Evolutionary conservation across 2,113 vertebrate species (phyloP).

Genomic region (Phylloscopus whistleri): DNA sequence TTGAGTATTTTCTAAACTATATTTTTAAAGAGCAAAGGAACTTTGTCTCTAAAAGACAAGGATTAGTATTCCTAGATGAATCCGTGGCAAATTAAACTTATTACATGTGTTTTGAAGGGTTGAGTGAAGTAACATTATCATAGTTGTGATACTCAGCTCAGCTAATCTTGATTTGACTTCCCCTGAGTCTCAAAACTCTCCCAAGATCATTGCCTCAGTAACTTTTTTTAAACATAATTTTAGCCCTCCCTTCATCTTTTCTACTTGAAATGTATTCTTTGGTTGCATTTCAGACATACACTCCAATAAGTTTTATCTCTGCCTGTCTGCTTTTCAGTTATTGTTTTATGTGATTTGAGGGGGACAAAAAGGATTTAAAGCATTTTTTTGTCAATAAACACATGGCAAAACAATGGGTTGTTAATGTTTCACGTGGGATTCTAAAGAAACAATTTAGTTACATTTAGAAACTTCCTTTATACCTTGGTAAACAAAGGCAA

Average conservation of each 20-base stretch:
- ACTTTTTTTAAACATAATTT: not conserved
- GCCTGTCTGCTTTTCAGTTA: not conserved
- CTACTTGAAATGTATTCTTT: not conserved
- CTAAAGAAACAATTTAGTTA: slow-evolving; percentile 46
- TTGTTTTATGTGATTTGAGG: not conserved
- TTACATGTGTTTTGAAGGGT: not conserved
- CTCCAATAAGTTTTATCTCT: not conserved
- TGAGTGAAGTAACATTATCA: not conserved
- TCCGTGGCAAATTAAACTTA: not conserved
- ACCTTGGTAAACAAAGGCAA: slow-evolving; percentile 49
- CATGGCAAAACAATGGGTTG: slow-evolving; percentile 42
- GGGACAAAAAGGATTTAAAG: not conserved
- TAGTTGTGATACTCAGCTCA: not conserved
- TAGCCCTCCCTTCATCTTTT: not conserved
- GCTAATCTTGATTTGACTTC: not conserved
- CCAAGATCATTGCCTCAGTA: not conserved
- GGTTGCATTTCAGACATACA: not conserved
- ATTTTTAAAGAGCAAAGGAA: not conserved
- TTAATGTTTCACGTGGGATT: slow-evolving; percentile 51
- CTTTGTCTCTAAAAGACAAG: not conserved
- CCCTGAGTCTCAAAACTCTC: not conserved
- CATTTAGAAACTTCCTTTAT: slow-evolving; percentile 61
- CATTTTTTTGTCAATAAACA: slow-evolving; percentile 23
- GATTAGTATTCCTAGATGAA: not conserved
- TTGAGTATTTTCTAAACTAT: not conserved